Evolutionary conservation across 2,888 invertebrate species (phyloP), one percentile per base, ranked within the genome.

Genomic region (Nomada fucata): DNA sequence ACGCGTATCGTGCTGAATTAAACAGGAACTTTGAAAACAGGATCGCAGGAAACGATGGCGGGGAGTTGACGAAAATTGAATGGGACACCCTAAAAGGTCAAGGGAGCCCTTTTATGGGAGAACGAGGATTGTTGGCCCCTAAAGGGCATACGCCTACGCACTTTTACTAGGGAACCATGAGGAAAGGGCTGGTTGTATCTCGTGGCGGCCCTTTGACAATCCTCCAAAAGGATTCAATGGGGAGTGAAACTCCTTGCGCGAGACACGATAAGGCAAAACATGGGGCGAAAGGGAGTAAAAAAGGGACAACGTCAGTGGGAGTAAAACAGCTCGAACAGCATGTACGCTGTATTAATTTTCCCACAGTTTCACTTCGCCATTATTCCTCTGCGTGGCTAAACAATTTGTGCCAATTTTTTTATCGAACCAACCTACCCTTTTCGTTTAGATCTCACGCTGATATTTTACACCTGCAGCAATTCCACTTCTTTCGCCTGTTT

Each of bases 61-160:
- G 63, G 75, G 59, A n/a, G 57, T 57, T 23, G 63, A 60, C 82
- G 75, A 82, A 85, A 84, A 81, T 82, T 77, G 77, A 65, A 73
- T 68, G 78, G 81, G 76, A 69, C 50, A 74, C 83, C 82, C 74
- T 86, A 63, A 64, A 78, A 75, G 84, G 79, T 76, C 67, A 50
- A 69, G 61, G 42, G 60, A 77, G 64, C 69, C 89, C 82, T 89
- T 89, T 86, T 88, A 84, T 82, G 86, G 86, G 69, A 64, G 79
- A 78, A 76, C 74, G 73, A 76, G 83, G 84, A 88, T 82, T 74
- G 83, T 85, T 86, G 89, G 89, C 91, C 91, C 92, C 92, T 92
- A 91, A 93, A 93, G 93, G 93, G 93, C 92, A 92, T 90, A 92
- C 93, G 91, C 93, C 93, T 93, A 93, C 93, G 93, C 93, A 93